A percentile compares a stretch with the other conserved stretches of the same genome.
Conservation (phyloP, 1,140 invertebrate species). For the Chironomus tepperi region DNA sequence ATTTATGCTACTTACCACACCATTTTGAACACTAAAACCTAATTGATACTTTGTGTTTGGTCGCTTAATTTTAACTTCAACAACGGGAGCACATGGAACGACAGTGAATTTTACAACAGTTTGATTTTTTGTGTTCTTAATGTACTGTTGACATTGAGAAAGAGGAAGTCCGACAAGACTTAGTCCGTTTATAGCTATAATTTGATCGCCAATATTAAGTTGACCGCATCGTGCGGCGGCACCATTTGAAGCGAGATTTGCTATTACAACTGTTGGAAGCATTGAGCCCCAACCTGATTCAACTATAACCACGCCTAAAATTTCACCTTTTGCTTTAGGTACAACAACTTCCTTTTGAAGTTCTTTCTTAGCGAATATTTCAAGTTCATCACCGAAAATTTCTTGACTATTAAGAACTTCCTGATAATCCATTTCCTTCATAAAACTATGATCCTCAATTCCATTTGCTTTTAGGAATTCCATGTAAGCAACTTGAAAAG, state of each 20-base stretch:
- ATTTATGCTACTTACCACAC: constrained; percentile 67
- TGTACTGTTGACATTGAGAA: constrained; percentile 96
- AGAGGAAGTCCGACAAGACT: constrained; percentile 94
- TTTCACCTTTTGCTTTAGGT: constrained; percentile 96
- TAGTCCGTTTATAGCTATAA: constrained; percentile 98
- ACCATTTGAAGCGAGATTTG: constrained; percentile 90
- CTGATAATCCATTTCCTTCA: constrained; percentile 99
- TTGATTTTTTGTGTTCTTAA: constrained; percentile 97
- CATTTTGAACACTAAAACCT: constrained; percentile 99
- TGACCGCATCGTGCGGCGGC: constrained; percentile 94
- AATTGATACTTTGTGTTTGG: constrained; percentile 99
- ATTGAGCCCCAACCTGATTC: constrained; percentile 99
- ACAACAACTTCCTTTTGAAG: constrained; percentile 98
- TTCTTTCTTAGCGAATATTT: constrained; percentile 98
- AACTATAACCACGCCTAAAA: constrained; percentile 94
- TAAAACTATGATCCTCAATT: constrained; percentile 95
- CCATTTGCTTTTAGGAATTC: constrained; percentile 98
- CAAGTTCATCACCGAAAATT: constrained; percentile 95
- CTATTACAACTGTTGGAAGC: constrained; percentile 97
- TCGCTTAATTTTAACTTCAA: constrained; percentile 98
- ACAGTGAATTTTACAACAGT: constrained; percentile 97
- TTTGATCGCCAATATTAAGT: constrained; percentile 98
- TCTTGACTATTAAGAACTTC: constrained; percentile 98
- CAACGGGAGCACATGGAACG: constrained; percentile 97
- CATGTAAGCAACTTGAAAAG: constrained; percentile 99